Conservation (phyloP, 2,888 invertebrate genomes). For the Philereme transversata region DNA sequence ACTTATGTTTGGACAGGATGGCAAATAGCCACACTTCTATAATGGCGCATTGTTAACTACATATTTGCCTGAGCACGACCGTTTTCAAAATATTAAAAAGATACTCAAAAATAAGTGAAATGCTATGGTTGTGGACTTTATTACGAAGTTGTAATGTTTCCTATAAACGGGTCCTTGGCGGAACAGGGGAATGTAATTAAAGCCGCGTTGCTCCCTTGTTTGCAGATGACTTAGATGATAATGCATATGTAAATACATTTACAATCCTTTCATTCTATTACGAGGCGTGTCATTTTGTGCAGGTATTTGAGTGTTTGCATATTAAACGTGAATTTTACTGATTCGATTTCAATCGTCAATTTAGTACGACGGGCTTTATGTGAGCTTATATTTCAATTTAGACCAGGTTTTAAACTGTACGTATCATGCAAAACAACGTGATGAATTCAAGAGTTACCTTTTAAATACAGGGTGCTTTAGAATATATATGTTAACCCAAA, state of each 20-base stretch:
- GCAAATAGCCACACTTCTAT: constrained; percentile 27
- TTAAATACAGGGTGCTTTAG: neutral
- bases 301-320: constrained; percentile 27
- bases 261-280: constrained; percentile 48
- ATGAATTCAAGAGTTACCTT: neutral
- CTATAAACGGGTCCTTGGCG: constrained; percentile 48
- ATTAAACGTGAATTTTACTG: constrained; percentile 16
- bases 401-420: constrained; percentile 6
- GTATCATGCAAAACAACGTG: neutral
- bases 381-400: constrained; percentile 17
- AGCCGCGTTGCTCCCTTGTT: constrained; percentile 57
- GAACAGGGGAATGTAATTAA: constrained; percentile 57
- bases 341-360: constrained; percentile 11
- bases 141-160: constrained; percentile 42
- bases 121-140: constrained; percentile 27
- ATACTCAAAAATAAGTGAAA: constrained; percentile 39
- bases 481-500: too few species aligned
- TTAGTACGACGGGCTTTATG: constrained; percentile 14
- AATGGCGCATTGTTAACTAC: constrained; percentile 44
- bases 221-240: constrained; percentile 61
- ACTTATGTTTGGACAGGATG: constrained; percentile 51
- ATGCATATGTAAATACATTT: constrained; percentile 62
- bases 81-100: constrained; percentile 47
- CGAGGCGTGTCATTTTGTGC: constrained; percentile 49
- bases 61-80: constrained; percentile 40